These are phyloP conservation scores for Pseudachorutes palmiensis DNA, from an alignment of 1,140 invertebrate genomes.

Conservation along the genomic window DNA sequence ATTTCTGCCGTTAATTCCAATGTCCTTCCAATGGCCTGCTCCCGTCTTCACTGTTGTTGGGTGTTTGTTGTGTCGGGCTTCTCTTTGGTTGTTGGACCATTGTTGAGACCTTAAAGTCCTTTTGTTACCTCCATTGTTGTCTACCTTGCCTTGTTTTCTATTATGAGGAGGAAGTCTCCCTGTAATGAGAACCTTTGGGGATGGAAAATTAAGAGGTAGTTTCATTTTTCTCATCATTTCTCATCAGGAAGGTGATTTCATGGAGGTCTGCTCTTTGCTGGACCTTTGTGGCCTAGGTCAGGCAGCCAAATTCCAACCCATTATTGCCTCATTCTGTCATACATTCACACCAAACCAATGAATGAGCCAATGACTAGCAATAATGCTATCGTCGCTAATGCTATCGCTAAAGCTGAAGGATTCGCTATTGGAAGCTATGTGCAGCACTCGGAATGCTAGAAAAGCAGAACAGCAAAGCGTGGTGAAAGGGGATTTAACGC, in stretches of 20 bases:
- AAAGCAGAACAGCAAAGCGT: too few relatives aligned
- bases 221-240: neutral
- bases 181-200: neutral
- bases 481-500: too few relatives aligned
- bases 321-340: neutral
- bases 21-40: neutral
- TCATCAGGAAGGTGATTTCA: neutral
- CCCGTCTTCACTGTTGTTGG: neutral
- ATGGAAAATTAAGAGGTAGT: neutral
- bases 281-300: neutral
- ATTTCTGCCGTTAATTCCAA: constrained; percentile 1
- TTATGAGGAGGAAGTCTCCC: constrained; percentile 1
- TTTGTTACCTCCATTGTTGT: too few relatives aligned
- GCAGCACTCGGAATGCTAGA: too few relatives aligned
- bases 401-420: too few relatives aligned
- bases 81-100: neutral
- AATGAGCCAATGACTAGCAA: neutral
- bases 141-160: neutral
- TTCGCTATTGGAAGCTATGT: too few relatives aligned
- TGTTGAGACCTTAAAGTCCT: neutral
- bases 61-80: neutral
- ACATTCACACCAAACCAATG: too few relatives aligned
- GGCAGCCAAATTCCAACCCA: neutral
- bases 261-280: neutral
- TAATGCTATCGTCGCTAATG: too few relatives aligned